These are phyloP conservation scores for Ectemnius continuus DNA, from an alignment of 2,888 invertebrate species.

Conservation along the genomic window DNA sequence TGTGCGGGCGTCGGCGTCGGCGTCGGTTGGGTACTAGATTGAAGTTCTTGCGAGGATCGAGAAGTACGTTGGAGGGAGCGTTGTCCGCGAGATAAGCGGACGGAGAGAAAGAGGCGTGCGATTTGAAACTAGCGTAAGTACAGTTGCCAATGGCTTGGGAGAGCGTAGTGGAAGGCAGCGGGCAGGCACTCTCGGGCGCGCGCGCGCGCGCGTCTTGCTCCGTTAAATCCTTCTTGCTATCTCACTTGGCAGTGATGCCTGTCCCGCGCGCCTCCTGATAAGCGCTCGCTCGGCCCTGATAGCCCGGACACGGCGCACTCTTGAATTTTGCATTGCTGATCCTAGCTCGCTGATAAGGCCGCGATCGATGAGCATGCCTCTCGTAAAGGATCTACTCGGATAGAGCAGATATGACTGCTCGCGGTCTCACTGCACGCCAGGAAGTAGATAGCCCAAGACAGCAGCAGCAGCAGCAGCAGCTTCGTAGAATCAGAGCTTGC, in stretches of 20 bases:
- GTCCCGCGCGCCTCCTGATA: conserved; percentile 28
- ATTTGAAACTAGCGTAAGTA: conserved; percentile 33
- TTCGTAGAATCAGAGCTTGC: too few species aligned
- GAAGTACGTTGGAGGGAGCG: too few species aligned
- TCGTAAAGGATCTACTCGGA: too few species aligned
- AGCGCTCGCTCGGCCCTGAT: conserved; percentile 50
- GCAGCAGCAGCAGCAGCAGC: too few species aligned
- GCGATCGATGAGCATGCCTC: conserved; percentile 36
- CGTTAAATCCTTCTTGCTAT: conserved; percentile 56
- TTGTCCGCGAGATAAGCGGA: not conserved
- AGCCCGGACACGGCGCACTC: conserved; percentile 49
- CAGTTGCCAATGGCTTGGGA: conserved; percentile 21
- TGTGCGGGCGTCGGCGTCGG: too few species aligned
- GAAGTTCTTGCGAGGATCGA: too few species aligned
- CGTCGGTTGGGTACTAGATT: too few species aligned
- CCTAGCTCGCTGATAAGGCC: conserved; percentile 47
- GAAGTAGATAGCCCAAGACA: too few species aligned
- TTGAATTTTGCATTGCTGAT: conserved; percentile 64
- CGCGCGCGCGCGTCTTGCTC: conserved; percentile 33
- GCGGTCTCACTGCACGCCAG: too few species aligned
- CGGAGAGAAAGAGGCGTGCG: conserved; percentile 18
- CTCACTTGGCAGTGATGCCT: conserved; percentile 45
- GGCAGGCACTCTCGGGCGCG: conserved; percentile 1
- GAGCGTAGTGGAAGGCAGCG: conserved; percentile 16
- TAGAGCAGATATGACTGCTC: too few species aligned